Conservation (phyloP, 2,888 invertebrate species). For the Sycophila texana region DNA sequence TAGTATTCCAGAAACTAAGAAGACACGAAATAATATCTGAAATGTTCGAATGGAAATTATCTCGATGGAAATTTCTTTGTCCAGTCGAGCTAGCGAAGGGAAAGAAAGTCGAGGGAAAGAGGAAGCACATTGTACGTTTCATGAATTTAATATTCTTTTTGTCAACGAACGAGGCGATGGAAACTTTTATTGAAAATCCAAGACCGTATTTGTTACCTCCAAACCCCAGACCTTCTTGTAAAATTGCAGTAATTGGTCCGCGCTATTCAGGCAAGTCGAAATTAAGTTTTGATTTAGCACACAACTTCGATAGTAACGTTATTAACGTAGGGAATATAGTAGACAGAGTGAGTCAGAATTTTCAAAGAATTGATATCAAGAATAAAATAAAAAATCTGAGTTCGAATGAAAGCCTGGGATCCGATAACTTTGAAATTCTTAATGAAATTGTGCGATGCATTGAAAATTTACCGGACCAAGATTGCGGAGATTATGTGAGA, state of each 20-base stretch:
- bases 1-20: constrained; percentile 37
- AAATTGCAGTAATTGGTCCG: constrained; percentile 80
- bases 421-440: constrained; percentile 70
- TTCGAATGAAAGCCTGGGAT: constrained; percentile 62
- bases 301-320: constrained; percentile 77
- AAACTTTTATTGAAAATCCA: constrained; percentile 80
- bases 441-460: constrained; percentile 74
- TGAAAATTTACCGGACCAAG: constrained; percentile 67
- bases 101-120: constrained; percentile 76
- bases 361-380: not conserved
- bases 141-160: constrained; percentile 81
- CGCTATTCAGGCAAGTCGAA: constrained; percentile 80
- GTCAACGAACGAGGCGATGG: constrained; percentile 77
- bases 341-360: not conserved
- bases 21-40: constrained; percentile 65
- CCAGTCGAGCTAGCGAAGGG: constrained; percentile 81
- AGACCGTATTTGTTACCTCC: constrained; percentile 79
- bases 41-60: constrained; percentile 76
- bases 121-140: constrained; percentile 79
- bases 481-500: constrained; percentile 57
- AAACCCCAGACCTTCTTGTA: constrained; percentile 79
- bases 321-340: constrained; percentile 70
- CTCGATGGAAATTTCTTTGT: constrained; percentile 80
- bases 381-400: not conserved
- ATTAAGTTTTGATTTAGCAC: constrained; percentile 78